phyloP scores from a whole-genome alignment of 2,113 vertebrate species.

The Grammomys dolichurus region DNA sequence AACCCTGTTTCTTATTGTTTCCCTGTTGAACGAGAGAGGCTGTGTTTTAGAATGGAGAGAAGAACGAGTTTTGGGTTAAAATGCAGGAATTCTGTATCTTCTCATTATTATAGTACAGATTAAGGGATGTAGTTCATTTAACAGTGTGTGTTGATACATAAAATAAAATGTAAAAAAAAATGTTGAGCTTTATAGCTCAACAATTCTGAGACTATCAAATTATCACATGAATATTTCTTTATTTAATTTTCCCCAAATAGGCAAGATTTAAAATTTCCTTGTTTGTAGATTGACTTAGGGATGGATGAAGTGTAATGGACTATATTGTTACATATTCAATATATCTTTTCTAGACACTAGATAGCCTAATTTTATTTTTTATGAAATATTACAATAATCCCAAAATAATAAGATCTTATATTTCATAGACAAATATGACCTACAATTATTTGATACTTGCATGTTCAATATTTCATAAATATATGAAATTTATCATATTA shows the following conservation, averaged over 20 bases:
- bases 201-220: neutral
- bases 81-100: neutral
- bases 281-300: neutral
- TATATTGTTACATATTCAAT: neutral
- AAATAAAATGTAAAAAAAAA: neutral
- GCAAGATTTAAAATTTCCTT: neutral
- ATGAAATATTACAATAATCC: neutral
- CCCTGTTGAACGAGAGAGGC: neutral
- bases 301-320: neutral
- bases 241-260: neutral
- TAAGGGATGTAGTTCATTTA: neutral
- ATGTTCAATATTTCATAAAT: neutral
- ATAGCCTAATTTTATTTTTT: neutral
- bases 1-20: neutral
- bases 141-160: neutral
- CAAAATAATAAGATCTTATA: neutral
- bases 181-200: neutral
- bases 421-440: neutral
- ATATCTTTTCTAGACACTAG: neutral
- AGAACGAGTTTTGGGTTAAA: neutral
- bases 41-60: neutral
- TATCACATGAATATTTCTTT: neutral
- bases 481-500: neutral
- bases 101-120: neutral
- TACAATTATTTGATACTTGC: neutral